Evolutionary conservation across 2,797 vertebrate species (phyloP).

Genomic region (Rhabdophis nuchalis): DNA sequence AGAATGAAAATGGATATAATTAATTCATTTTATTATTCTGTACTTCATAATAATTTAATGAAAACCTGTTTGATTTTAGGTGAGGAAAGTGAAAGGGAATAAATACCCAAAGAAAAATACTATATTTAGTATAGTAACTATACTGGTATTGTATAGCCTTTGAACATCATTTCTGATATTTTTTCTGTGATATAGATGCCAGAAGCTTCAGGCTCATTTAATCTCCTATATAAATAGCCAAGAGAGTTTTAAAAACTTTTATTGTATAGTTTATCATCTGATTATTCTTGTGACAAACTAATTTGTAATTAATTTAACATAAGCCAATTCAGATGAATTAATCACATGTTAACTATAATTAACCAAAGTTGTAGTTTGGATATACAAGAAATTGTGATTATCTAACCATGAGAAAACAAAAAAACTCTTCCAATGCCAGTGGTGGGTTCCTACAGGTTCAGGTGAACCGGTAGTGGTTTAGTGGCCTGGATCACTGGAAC

Average conservation of each 20-base stretch:
- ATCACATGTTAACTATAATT: not conserved
- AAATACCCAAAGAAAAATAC: not conserved
- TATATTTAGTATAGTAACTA: not conserved
- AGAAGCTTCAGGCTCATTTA: not conserved
- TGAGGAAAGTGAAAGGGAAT: not conserved
- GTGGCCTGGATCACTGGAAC: no score
- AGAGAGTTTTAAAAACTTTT: not conserved
- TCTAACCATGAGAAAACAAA: not conserved
- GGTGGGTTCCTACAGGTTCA: no score
- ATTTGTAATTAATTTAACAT: not conserved
- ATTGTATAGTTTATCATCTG: not conserved
- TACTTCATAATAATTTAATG: not conserved
- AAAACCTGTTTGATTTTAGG: not conserved
- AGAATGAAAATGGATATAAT: not conserved
- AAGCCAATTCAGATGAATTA: not conserved
- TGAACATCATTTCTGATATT: not conserved
- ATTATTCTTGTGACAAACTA: not conserved
- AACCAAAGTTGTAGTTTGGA: not conserved
- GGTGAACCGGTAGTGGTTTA: no score
- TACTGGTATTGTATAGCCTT: not conserved
- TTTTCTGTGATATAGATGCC: not conserved
- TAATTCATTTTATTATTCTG: not conserved
- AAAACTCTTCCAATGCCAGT: not conserved
- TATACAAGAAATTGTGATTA: not conserved
- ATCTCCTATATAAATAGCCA: not conserved